A percentile compares a stretch with the other conserved stretches of the same genome.
Conservation (phyloP, 1,140 invertebrate species). For the Hylyphantes graminicola region DNA sequence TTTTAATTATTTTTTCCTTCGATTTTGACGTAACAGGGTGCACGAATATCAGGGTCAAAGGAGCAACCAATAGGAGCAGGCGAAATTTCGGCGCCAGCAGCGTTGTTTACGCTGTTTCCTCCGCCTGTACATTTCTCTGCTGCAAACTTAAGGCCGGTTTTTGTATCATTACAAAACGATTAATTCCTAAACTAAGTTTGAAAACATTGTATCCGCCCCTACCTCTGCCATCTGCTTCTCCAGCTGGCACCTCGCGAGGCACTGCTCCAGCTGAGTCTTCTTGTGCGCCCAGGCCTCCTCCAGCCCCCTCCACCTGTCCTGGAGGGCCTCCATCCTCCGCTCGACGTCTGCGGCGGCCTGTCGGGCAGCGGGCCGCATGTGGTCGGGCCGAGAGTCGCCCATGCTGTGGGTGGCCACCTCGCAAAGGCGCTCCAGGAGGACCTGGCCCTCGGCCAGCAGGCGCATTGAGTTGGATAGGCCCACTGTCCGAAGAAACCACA, state of each 20-base stretch:
- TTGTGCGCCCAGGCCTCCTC: conserved; percentile 79
- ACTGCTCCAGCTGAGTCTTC: conserved; percentile 78
- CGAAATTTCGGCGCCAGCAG: too few relatives aligned
- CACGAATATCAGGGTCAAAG: too few relatives aligned
- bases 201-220: conserved; percentile 58
- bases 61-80: too few relatives aligned
- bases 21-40: too few relatives aligned
- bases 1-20: too few relatives aligned
- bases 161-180: too few relatives aligned
- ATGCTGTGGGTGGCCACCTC: conserved; percentile 75
- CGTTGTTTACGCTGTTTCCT: too few relatives aligned
- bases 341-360: conserved; percentile 76
- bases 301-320: conserved; percentile 79
- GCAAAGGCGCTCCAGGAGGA: conserved; percentile 77
- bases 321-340: conserved; percentile 80
- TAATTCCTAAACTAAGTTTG: too few relatives aligned
- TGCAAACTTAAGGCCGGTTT: too few relatives aligned
- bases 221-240: conserved; percentile 78
- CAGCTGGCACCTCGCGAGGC: conserved; percentile 80
- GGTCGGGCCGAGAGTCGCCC: conserved; percentile 79
- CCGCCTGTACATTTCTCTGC: too few relatives aligned
- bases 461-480: conserved; percentile 82
- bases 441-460: conserved; percentile 82
- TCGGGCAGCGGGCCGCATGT: conserved; percentile 75
- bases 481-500: conserved; percentile 64